Conservation (phyloP, 2,797 vertebrate species). For the Leuciscus waleckii region DNA sequence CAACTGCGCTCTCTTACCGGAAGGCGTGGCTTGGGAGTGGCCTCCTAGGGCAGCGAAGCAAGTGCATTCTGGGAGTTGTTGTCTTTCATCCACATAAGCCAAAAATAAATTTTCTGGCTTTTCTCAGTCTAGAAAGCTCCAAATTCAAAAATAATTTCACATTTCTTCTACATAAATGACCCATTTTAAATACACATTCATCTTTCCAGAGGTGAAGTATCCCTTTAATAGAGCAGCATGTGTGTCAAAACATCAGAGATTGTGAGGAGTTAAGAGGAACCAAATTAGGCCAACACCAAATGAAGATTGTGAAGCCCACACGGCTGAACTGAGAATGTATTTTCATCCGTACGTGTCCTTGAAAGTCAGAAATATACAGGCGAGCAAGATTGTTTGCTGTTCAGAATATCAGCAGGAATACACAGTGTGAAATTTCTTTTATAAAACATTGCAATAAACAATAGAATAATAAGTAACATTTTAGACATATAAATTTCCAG, state of each 20-base stretch:
- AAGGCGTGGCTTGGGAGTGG: no score
- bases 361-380: background rate
- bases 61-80: no score
- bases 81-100: no score
- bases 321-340: background rate
- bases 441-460: background rate
- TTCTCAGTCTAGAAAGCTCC: no score
- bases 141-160: no score
- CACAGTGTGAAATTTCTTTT: background rate
- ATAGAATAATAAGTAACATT: background rate
- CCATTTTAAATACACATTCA: no score
- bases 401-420: background rate
- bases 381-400: background rate
- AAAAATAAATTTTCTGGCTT: no score
- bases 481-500: background rate
- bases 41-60: no score
- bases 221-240: conserved; percentile 22
- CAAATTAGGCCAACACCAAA: conserved; percentile 11
- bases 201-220: no score
- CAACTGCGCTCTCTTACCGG: no score
- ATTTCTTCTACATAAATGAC: no score
- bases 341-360: background rate
- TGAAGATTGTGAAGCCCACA: background rate
- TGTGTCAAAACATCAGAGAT: conserved; percentile 50
- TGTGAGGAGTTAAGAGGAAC: conserved; percentile 30